Evolutionary conservation across 2,113 vertebrate species (phyloP).

Genomic region (Polypterus bichir): DNA sequence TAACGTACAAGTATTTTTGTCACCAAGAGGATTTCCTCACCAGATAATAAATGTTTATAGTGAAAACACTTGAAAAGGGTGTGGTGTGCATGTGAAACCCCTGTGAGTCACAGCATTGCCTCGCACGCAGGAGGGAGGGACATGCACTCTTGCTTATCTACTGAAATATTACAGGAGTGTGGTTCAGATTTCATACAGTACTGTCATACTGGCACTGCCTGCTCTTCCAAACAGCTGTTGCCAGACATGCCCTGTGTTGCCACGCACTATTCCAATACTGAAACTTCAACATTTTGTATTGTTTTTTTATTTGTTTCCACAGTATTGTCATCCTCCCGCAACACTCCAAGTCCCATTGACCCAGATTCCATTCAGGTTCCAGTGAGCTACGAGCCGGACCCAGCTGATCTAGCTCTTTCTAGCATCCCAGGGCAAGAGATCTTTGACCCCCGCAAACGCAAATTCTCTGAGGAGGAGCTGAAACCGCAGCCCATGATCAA

Average conservation of each 20-base stretch:
- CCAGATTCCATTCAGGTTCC: slow-evolving; percentile 92
- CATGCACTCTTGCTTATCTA: no score
- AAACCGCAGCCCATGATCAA: slow-evolving; percentile 98
- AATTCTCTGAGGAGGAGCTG: slow-evolving; percentile 88
- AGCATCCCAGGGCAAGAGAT: slow-evolving; percentile 96
- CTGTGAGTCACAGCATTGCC: no score
- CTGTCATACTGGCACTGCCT: no score
- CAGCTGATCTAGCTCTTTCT: slow-evolving; percentile 88
- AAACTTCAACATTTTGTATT: not conserved
- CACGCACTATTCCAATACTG: not conserved
- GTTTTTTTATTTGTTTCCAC: not conserved
- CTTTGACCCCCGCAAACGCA: slow-evolving; percentile 91
- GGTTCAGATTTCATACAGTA: no score
- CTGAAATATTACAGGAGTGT: no score
- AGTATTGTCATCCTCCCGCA: slow-evolving; percentile 64
- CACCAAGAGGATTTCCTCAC: no score
- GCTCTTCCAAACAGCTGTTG: not conserved
- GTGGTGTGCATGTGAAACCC: no score
- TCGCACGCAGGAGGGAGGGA: no score
- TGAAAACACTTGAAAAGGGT: no score
- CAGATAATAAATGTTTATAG: no score
- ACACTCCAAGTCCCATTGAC: slow-evolving; percentile 89
- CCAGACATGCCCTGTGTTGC: not conserved
- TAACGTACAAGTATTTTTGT: no score
- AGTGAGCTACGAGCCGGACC: slow-evolving; percentile 80